A percentile compares a stretch with the other conserved stretches of the same genome.
Evolutionary conservation across 2,888 invertebrate genomes (phyloP).

Genomic region (Brenthis daphne): DNA sequence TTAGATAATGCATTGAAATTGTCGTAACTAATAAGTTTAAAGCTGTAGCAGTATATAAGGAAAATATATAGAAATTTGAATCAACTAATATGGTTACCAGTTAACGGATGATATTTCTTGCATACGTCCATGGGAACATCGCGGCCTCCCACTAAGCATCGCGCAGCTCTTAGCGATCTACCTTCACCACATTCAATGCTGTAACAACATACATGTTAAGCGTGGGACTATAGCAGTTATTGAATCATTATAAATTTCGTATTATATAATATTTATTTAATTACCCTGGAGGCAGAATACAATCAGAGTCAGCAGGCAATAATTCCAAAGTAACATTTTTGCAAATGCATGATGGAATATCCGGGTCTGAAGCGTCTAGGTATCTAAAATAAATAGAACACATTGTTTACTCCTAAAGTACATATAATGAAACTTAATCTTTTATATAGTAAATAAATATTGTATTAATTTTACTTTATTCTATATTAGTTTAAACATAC

Average conservation of each 20-base stretch:
- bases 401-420: too few relatives aligned
- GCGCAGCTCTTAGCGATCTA: conserved; percentile 64
- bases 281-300: conserved; percentile 71
- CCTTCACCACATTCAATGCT: conserved; percentile 76
- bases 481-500: conserved; percentile 44
- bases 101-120: conserved; percentile 72
- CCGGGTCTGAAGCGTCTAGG: conserved; percentile 68
- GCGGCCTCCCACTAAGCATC: conserved; percentile 65
- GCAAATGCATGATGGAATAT: conserved; percentile 68
- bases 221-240: background rate
- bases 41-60: too few relatives aligned
- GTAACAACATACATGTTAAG: conserved; percentile 14
- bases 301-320: conserved; percentile 70
- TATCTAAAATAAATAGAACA: conserved; percentile 51
- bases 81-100: conserved; percentile 51
- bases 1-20: too few relatives aligned
- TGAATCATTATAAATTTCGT: background rate
- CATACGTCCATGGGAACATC: conserved; percentile 75
- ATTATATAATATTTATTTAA: conserved; percentile 12
- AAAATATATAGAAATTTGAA: too few relatives aligned
- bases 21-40: too few relatives aligned
- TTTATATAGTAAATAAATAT: background rate
- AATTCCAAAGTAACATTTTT: conserved; percentile 69
- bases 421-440: background rate
- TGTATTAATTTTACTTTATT: background rate